Evolutionary conservation across 2,797 vertebrate genomes (phyloP), one percentile per base, ranked within the genome.

Genomic region (Hydrocynus forskahlii): DNA sequence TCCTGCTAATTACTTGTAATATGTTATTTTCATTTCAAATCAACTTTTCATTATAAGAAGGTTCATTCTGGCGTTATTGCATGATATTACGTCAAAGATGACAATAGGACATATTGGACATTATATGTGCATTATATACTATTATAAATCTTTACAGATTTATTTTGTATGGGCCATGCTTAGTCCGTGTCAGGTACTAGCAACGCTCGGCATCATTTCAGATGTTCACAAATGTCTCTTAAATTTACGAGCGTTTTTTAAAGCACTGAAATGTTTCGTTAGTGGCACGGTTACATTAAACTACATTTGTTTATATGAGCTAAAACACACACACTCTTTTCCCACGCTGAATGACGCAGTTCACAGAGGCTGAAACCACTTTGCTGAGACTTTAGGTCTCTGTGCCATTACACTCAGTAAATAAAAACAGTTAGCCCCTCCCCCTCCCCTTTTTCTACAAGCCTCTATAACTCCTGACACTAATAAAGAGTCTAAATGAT

Each of bases 221-320:
- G 67, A 75, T 6, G 23, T 45, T 59, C 64, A 4, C 38, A 50
- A 64, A 76, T 35, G 40, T 25, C 78, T 90, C 83, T 80, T 29
- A 0, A 76, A 85, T 88, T 92, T 91, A 92, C 85, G 84, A 93
- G 89, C 85, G 0, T 45, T 80, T 79, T 89, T 88, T 90, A 88
- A 92, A 92, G 88, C 89, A 88, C 89, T 87, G 84, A 88, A 86
- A 85, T 62, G 77, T 85, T 92, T 92, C 88, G 92, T 92, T 90
- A 91, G 90, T 17, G 83, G 89, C 85, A 86, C 89, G 82, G 88
- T 91, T 89, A 91, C 92, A 93, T 92, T 88, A 93, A 91, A 92
- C 85, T 84, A 87, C 88, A 91, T 93, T 91, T 91, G 91, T 88
- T 88, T 88, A 91, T 90, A 90, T 87, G 80, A 90, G 88, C 84